Evolutionary conservation across 2,113 vertebrate species (phyloP).

Genomic region (Lontra canadensis): DNA sequence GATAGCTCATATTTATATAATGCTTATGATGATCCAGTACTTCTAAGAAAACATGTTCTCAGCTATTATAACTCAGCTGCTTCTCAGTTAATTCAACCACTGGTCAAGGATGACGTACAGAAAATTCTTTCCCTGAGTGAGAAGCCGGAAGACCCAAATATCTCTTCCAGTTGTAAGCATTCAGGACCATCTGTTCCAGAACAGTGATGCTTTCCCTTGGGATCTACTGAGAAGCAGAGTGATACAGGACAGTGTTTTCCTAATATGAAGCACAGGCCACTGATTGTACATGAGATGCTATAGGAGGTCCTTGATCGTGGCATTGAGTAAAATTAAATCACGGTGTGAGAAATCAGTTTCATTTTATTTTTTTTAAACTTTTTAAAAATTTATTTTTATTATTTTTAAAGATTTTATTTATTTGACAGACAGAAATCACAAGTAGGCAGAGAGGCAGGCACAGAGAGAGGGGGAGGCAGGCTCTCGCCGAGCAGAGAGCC

Average conservation of each 20-base stretch:
- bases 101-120: not conserved
- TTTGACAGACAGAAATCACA: no score
- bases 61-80: not conserved
- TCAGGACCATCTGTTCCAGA: not conserved
- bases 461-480: no score
- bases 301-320: not conserved
- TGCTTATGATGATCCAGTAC: not conserved
- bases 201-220: not conserved
- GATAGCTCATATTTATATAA: not conserved
- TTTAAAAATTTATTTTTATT: no score
- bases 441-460: no score
- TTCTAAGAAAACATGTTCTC: not conserved
- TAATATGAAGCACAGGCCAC: not conserved
- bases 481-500: no score
- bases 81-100: not conserved
- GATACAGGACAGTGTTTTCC: not conserved
- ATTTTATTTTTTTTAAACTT: no score
- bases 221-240: not conserved
- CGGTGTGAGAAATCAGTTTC: not conserved
- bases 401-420: no score
- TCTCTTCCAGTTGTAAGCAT: not conserved
- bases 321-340: not conserved
- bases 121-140: not conserved
- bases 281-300: not conserved
- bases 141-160: not conserved